Percentiles rank a stretch among this genome's conserved stretches.
Conservation (phyloP, 2,113 vertebrate species). For the Chamaetylas fuelleborni region DNA sequence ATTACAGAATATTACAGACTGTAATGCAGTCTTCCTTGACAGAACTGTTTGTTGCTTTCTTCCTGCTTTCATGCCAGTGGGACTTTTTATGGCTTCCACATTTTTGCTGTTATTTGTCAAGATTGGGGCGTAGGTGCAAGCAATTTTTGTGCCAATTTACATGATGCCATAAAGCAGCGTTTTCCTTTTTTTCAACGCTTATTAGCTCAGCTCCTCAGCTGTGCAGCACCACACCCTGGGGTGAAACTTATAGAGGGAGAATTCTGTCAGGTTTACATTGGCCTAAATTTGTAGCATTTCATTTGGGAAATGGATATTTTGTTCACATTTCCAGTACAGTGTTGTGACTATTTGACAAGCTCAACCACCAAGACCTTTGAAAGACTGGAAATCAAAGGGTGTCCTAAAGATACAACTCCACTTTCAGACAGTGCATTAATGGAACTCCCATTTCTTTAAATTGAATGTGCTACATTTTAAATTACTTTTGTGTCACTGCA, state of each 20-base stretch:
- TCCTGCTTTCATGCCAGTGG: not conserved
- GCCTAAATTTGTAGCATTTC: slow-evolving; percentile 59
- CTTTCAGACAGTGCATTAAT: not conserved
- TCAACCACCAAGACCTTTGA: not conserved
- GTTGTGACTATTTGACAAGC: slow-evolving; percentile 6
- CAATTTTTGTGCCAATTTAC: slow-evolving; percentile 42
- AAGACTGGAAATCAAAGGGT: not conserved
- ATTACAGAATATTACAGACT: no score
- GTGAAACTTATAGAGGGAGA: slow-evolving; percentile 52
- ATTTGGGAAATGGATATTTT: slow-evolving; percentile 15
- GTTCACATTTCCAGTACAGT: slow-evolving; percentile 24
- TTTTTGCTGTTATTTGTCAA: slow-evolving; percentile 58
- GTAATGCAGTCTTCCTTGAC: not conserved
- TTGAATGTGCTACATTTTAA: not conserved
- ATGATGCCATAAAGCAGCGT: slow-evolving; percentile 59
- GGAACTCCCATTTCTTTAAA: not conserved
- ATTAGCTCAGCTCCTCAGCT: slow-evolving; percentile 73
- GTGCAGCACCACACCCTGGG: slow-evolving; percentile 63
- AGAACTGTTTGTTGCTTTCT: not conserved
- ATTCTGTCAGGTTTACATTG: slow-evolving; percentile 64
- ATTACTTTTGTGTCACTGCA: not conserved
- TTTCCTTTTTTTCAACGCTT: slow-evolving; percentile 73
- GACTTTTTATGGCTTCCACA: slow-evolving; percentile 2
- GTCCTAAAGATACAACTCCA: not conserved
- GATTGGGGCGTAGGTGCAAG: slow-evolving; percentile 29